These are phyloP conservation scores for Aplidium turbinatum DNA, from an alignment of 23 tunicate species.

Conservation along the genomic window DNA sequence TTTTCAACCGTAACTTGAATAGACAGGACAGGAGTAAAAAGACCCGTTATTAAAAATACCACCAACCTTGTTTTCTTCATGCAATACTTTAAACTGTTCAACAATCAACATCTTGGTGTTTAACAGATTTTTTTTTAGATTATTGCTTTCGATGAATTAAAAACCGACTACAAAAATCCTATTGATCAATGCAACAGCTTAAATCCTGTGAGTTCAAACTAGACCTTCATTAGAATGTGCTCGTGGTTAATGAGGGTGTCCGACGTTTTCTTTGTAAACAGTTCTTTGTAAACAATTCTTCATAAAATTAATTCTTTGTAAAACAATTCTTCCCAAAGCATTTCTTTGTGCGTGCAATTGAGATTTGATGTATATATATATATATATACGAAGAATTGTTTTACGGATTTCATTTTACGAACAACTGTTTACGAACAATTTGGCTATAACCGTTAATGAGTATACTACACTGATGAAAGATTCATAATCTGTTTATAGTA, in stretches of 20 bases:
- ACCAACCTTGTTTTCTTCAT: no score
- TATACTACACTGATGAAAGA: no score
- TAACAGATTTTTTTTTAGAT: slow-evolving; percentile 33
- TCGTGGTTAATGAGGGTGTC: no score
- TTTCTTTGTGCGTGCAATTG: neutral
- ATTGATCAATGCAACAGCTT: slow-evolving; percentile 94
- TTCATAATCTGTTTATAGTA: no score
- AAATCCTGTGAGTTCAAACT: slow-evolving; percentile 83
- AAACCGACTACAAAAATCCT: slow-evolving; percentile 95
- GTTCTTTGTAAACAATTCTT: neutral
- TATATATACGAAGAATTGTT: no score
- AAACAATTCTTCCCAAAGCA: neutral
- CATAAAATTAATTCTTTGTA: neutral
- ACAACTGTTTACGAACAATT: no score
- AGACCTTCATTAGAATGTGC: no score
- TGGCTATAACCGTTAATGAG: no score
- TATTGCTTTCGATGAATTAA: slow-evolving; percentile 91
- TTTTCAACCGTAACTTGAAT: no score
- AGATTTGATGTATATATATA: neutral
- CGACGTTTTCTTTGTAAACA: neutral
- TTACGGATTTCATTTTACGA: no score
- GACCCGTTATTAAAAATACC: no score
- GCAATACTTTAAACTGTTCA: neutral
- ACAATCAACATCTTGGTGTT: neutral
- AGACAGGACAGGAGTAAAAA: no score